Evolutionary conservation across 2,113 vertebrate species (phyloP).

Genomic region (Tympanuchus pallidicinctus): DNA sequence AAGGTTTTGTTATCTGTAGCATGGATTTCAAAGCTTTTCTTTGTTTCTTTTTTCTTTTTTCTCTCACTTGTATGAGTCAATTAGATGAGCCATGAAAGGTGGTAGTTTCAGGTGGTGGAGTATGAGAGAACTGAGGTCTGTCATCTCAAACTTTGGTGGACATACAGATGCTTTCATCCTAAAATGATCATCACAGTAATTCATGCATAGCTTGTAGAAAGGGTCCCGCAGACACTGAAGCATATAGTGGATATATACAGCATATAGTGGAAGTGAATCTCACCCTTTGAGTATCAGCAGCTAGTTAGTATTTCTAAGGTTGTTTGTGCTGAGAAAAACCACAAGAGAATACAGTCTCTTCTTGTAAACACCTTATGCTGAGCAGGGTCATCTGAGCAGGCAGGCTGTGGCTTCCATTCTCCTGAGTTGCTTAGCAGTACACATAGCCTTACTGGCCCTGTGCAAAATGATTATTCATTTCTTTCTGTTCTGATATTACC

Average conservation of each 20-base stretch:
- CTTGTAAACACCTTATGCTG: not conserved
- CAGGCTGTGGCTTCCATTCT: not conserved
- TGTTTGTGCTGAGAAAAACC: not conserved
- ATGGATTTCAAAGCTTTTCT: not conserved
- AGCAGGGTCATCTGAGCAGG: not conserved
- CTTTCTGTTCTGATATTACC: not conserved
- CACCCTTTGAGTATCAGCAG: not conserved
- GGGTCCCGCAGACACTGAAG: not conserved
- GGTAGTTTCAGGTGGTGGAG: not conserved
- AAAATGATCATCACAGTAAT: not conserved
- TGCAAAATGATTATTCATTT: not conserved
- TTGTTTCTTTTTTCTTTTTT: not conserved
- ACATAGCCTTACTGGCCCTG: not conserved
- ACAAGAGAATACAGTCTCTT: not conserved
- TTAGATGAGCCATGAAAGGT: not conserved
- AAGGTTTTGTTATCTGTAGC: not conserved
- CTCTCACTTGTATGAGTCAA: not conserved
- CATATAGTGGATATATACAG: not conserved
- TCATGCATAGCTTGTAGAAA: not conserved
- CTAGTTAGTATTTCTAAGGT: not conserved
- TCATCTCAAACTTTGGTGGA: not conserved
- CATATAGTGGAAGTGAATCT: not conserved
- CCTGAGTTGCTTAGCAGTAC: too few species aligned
- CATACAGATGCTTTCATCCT: not conserved
- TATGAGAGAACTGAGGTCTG: not conserved